Evolutionary conservation across 1,140 invertebrate genomes (phyloP).

Genomic region (Eriocheir sinensis): DNA sequence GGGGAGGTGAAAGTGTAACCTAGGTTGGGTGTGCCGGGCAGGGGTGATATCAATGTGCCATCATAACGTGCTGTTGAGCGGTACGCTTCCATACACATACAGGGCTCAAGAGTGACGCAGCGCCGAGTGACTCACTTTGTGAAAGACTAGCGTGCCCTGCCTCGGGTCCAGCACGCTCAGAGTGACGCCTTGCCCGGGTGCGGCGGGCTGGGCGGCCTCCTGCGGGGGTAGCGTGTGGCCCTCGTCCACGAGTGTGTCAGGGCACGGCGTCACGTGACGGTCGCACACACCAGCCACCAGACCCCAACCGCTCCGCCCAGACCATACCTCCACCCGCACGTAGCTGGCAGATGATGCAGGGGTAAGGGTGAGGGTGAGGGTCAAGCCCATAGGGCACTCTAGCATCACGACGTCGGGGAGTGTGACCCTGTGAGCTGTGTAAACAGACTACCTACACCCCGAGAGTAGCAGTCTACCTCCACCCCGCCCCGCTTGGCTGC

Average conservation of each 20-base stretch:
- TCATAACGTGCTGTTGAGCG: neutral
- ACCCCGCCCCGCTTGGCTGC: too few relatives aligned
- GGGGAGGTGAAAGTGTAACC: neutral
- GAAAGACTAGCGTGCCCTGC: neutral
- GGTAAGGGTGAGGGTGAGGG: neutral
- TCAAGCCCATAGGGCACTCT: too few relatives aligned
- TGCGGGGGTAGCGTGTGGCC: neutral
- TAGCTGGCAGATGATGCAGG: neutral
- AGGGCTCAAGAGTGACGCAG: neutral
- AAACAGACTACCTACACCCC: too few relatives aligned
- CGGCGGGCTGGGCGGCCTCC: neutral
- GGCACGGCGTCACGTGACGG: neutral
- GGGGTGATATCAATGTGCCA: neutral
- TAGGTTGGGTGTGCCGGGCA: neutral
- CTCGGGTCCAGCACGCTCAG: conserved; percentile 58
- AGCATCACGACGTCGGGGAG: neutral
- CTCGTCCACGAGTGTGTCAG: neutral
- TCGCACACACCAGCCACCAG: neutral
- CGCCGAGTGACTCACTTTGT: conserved; percentile 56
- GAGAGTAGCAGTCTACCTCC: too few relatives aligned
- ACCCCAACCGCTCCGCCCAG: conserved; percentile 3
- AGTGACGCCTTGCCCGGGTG: conserved; percentile 48
- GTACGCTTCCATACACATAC: neutral
- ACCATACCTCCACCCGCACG: conserved; percentile 42
- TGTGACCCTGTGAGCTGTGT: neutral